Conservation (phyloP, 2,888 invertebrate genomes). For the Tenthredo amoena region DNA sequence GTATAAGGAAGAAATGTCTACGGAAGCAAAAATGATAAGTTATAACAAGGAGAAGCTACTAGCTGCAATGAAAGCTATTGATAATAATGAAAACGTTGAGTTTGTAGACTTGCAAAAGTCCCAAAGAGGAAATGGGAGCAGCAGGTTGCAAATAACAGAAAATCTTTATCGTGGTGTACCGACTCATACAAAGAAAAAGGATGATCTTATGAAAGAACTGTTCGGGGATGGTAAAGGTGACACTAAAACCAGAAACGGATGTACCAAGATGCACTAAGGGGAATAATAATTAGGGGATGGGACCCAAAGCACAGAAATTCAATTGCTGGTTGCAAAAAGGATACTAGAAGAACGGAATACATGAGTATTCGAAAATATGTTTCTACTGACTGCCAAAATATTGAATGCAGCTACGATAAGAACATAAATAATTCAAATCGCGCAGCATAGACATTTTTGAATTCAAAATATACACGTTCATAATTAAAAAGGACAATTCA, state of each 20-base stretch:
- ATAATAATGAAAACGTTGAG: conserved; percentile 78
- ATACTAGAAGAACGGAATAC: conserved; percentile 14
- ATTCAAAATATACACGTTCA: conserved; percentile 42
- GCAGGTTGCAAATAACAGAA: conserved; percentile 71
- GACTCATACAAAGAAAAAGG: conserved; percentile 68
- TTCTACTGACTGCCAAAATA: not conserved
- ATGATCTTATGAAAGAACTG: conserved; percentile 70
- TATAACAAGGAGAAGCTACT: conserved; percentile 81
- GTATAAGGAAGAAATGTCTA: conserved; percentile 58
- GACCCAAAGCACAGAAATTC: not conserved
- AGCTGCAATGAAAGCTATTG: conserved; percentile 83
- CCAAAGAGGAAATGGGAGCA: conserved; percentile 59
- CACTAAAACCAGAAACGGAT: conserved; percentile 64
- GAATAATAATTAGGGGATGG: not conserved
- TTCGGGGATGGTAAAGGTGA: conserved; percentile 68
- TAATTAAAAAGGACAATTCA: conserved; percentile 13
- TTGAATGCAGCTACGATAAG: not conserved
- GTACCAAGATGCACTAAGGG: conserved; percentile 66
- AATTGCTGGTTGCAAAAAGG: conserved; percentile 7
- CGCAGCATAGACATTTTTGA: conserved; percentile 10
- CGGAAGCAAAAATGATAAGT: conserved; percentile 62
- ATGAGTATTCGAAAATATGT: conserved; percentile 34
- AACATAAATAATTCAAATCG: not conserved
- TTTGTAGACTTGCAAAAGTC: conserved; percentile 63
- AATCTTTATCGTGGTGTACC: conserved; percentile 73